These are phyloP conservation scores for Drusus annulatus DNA, from an alignment of 1,140 invertebrate species.

Conservation along the genomic window DNA sequence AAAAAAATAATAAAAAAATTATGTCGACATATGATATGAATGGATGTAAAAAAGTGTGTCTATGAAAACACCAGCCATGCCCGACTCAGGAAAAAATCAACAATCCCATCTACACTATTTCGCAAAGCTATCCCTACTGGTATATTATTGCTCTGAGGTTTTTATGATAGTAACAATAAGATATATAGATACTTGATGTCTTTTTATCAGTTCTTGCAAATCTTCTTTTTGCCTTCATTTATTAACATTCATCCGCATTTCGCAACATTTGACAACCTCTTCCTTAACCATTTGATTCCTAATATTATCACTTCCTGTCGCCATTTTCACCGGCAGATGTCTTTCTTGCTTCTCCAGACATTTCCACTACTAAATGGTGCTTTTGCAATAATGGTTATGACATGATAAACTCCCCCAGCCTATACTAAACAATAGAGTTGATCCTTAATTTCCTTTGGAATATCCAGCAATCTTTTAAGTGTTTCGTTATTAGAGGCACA, in stretches of 20 bases:
- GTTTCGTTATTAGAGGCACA: background rate
- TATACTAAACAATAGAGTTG: background rate
- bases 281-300: constrained; percentile 10
- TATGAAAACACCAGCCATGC: too few species aligned
- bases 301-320: background rate
- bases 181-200: too few species aligned
- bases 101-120: too few species aligned
- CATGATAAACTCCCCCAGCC: background rate
- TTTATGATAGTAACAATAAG: too few species aligned
- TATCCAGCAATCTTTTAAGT: constrained; percentile 1
- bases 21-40: too few species aligned
- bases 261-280: background rate
- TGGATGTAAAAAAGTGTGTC: too few species aligned
- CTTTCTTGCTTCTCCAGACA: background rate
- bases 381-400: background rate
- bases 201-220: background rate
- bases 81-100: too few species aligned
- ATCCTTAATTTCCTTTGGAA: background rate
- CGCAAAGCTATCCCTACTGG: too few species aligned
- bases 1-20: too few species aligned
- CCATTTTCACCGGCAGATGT: background rate
- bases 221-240: background rate
- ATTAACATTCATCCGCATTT: background rate
- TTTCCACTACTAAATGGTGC: background rate
- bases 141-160: too few species aligned